These are phyloP conservation scores for Chaetodon trifascialis DNA, from an alignment of 2,113 vertebrate species.

Conservation along the genomic window DNA sequence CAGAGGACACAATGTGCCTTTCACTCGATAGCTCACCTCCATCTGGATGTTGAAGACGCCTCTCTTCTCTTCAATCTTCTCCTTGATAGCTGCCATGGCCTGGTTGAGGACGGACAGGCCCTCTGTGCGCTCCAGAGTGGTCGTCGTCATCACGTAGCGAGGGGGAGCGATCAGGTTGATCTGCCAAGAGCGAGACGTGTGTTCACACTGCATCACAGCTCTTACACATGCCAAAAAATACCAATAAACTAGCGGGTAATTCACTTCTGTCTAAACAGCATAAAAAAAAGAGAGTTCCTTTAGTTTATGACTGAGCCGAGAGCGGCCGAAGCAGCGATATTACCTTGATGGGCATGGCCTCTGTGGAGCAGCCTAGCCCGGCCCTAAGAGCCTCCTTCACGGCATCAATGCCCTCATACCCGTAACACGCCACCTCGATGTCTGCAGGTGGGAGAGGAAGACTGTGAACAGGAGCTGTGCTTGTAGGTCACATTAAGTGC, in stretches of 20 bases:
- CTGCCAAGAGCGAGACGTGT: constrained; percentile 69
- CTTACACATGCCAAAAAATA: too few species aligned
- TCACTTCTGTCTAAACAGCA: too few species aligned
- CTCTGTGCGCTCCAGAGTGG: constrained; percentile 97
- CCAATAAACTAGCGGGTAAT: too few species aligned
- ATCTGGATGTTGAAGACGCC: constrained; percentile 99
- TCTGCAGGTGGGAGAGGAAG: constrained; percentile 80
- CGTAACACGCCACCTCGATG: constrained; percentile 98
- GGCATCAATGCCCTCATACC: constrained; percentile 98
- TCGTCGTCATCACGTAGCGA: constrained; percentile 99
- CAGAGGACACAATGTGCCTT: neutral
- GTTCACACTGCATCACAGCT: neutral
- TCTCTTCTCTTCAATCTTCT: constrained; percentile 98
- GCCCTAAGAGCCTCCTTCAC: constrained; percentile 97
- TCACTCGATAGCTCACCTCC: constrained; percentile 85
- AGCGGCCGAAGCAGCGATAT: neutral
- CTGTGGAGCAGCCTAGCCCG: constrained; percentile 95
- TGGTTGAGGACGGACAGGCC: constrained; percentile 97
- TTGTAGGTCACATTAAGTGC: neutral
- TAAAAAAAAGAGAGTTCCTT: too few species aligned
- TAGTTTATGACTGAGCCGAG: too few species aligned
- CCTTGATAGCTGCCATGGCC: constrained; percentile 98
- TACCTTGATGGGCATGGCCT: constrained; percentile 98
- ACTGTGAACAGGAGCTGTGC: neutral
- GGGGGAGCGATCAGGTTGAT: constrained; percentile 98